These are phyloP conservation scores for Calypte anna DNA, from an alignment of 2,113 vertebrate species.

Conservation along the genomic window DNA sequence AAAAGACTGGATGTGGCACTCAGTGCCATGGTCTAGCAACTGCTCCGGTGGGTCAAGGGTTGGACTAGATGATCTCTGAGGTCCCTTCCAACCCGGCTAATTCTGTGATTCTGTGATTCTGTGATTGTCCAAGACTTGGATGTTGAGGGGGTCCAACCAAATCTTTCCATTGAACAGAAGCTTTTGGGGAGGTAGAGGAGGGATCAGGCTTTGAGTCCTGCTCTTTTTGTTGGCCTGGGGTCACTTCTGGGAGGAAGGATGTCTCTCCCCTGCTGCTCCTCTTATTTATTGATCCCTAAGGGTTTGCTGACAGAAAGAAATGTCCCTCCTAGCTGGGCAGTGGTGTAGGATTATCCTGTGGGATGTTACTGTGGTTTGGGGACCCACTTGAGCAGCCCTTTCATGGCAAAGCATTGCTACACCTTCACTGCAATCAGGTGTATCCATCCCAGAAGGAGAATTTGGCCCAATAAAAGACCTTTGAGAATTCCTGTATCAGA, in stretches of 20 bases:
- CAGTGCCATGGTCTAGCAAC: too few relatives aligned
- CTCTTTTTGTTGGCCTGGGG: neutral
- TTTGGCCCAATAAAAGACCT: neutral
- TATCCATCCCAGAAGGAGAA: neutral
- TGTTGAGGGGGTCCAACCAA: neutral
- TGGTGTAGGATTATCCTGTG: rapidly evolving
- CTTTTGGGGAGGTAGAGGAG: neutral
- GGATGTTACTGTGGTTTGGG: neutral
- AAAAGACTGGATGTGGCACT: too few relatives aligned
- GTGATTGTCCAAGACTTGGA: too few relatives aligned
- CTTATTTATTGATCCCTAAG: neutral
- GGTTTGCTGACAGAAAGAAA: neutral
- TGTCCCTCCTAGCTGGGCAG: neutral
- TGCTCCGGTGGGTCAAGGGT: too few relatives aligned
- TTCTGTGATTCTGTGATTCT: too few relatives aligned
- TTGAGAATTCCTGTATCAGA: neutral
- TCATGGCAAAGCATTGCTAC: neutral
- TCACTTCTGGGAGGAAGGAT: neutral
- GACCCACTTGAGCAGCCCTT: neutral
- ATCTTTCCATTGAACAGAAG: neutral
- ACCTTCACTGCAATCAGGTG: neutral
- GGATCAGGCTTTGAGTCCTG: neutral
- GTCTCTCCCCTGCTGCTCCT: neutral
- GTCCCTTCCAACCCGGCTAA: too few relatives aligned
- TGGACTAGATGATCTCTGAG: too few relatives aligned